A percentile compares a stretch with the other conserved stretches of the same genome.
phyloP scores from a whole-genome alignment of 2,113 vertebrate species.

The Myotis davidii region DNA sequence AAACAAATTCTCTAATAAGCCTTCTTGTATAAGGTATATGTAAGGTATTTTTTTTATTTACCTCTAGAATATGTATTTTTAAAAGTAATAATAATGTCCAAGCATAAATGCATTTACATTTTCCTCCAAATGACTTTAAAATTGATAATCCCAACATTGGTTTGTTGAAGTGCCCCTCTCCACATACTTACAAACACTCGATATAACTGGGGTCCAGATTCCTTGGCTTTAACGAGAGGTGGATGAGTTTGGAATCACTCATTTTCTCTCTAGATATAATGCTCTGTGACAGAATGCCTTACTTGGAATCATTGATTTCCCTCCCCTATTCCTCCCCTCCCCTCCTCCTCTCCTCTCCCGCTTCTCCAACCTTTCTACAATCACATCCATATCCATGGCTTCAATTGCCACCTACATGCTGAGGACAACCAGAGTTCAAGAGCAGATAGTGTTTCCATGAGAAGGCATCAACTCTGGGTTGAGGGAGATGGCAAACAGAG shows the following conservation, averaged over 20 bases:
- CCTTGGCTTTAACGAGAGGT: not conserved
- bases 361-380: not conserved
- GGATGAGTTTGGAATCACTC: not conserved
- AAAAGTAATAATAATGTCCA: not conserved
- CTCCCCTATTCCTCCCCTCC: fast-evolving
- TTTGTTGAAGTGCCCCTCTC: not conserved
- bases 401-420: not conserved
- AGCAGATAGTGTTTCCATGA: not conserved
- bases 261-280: not conserved
- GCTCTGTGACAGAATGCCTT: not conserved
- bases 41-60: not conserved
- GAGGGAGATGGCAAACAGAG: not conserved
- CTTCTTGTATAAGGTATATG: not conserved
- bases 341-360: too few relatives aligned
- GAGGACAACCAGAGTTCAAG: too few relatives aligned
- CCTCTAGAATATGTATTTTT: not conserved
- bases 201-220: not conserved
- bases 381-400: not conserved
- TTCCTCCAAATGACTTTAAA: not conserved
- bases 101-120: not conserved
- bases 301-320: too few relatives aligned
- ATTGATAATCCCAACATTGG: fast-evolving
- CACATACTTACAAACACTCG: fast-evolving
- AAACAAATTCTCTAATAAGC: not conserved
- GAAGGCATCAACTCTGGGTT: too few relatives aligned